phyloP scores from a whole-genome alignment of 1,140 invertebrate genomes.

The Dermatophagoides farinae region DNA sequence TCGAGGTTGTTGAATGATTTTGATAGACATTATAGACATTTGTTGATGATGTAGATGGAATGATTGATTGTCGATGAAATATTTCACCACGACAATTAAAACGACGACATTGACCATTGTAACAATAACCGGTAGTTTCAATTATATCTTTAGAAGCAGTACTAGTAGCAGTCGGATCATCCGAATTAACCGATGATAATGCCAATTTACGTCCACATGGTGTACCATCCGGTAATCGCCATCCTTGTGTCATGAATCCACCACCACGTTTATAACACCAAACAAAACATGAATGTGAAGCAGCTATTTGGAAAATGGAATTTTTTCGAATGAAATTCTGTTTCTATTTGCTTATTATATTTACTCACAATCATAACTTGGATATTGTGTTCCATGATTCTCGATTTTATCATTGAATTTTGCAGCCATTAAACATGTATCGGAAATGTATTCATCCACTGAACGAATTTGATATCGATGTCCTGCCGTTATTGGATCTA shows the following conservation, averaged over 20 bases:
- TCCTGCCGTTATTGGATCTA: not conserved
- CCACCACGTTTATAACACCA: constrained; percentile 21
- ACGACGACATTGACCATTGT: constrained; percentile 19
- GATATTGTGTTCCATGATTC: constrained; percentile 18
- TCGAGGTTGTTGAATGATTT: too few relatives aligned
- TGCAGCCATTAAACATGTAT: constrained; percentile 19
- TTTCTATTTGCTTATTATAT: not conserved
- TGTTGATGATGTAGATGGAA: not conserved
- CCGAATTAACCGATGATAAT: not conserved
- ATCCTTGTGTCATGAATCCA: constrained; percentile 20
- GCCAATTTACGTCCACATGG: constrained; percentile 18
- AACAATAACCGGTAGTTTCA: constrained; percentile 17
- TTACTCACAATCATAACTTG: constrained; percentile 19
- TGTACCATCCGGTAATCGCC: constrained; percentile 20
- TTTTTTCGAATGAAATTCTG: too few relatives aligned
- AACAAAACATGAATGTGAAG: constrained; percentile 20
- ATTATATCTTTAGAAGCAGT: not conserved
- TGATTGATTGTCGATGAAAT: not conserved
- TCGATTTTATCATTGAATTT: constrained; percentile 16
- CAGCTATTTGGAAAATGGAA: constrained; percentile 1
- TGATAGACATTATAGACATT: not conserved
- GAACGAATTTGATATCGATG: constrained; percentile 6
- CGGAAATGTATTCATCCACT: constrained; percentile 18
- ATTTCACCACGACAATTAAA: constrained; percentile 8
- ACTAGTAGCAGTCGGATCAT: not conserved